phyloP scores from a whole-genome alignment of 92 coral and sea anemone genomes.

The Palythoa heliodiscus region DNA sequence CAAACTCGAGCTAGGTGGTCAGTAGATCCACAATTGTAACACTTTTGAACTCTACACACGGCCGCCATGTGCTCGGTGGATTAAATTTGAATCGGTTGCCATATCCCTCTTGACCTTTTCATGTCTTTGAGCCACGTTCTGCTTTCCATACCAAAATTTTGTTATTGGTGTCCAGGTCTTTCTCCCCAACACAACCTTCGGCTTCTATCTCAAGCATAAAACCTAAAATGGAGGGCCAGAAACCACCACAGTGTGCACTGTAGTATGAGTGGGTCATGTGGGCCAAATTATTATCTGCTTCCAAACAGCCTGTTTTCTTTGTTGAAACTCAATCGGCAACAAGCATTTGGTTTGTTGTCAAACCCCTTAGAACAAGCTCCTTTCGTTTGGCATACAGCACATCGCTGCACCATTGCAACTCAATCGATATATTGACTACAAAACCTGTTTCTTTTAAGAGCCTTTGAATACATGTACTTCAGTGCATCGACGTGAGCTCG shows the following conservation, averaged over 20 bases:
- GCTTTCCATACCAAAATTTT: background rate
- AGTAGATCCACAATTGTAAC: no score
- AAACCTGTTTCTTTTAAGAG: constrained; percentile 19
- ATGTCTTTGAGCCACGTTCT: constrained; percentile 26
- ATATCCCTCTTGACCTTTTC: no score
- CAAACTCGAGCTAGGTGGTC: no score
- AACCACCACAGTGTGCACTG: constrained; percentile 25
- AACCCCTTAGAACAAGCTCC: constrained; percentile 12
- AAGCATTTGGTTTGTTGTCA: constrained; percentile 38
- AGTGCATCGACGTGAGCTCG: constrained; percentile 29
- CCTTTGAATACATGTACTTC: constrained; percentile 28
- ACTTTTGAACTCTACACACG: no score
- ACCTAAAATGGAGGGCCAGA: constrained; percentile 34
- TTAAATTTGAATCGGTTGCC: no score
- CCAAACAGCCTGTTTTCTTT: constrained; percentile 3
- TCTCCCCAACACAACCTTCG: constrained; percentile 31
- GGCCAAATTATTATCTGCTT: background rate
- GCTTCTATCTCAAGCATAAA: constrained; percentile 21
- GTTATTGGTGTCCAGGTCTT: constrained; percentile 19
- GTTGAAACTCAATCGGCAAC: constrained; percentile 16
- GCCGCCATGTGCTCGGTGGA: no score
- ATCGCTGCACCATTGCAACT: constrained; percentile 22
- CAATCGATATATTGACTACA: constrained; percentile 7
- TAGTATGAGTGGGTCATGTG: background rate
- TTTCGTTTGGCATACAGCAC: constrained; percentile 5